These are phyloP conservation scores for Nansenia antarctica DNA, from an alignment of 2,113 vertebrate genomes.

Conservation along the genomic window DNA sequence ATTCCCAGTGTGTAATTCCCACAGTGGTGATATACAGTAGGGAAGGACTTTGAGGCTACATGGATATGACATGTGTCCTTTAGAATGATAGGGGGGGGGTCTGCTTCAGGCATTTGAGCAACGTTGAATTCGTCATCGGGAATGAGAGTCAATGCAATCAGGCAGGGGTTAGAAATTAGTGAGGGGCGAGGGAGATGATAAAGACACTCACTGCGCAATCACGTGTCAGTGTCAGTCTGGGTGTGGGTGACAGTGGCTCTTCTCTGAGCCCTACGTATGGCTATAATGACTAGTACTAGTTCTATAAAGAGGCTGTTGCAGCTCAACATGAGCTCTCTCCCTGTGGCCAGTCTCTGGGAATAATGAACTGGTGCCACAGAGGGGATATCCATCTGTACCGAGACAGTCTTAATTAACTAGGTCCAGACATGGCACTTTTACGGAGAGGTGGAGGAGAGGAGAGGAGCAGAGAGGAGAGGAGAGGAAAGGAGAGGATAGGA, in stretches of 20 bases:
- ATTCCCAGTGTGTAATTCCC: not conserved
- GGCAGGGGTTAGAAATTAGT: not conserved
- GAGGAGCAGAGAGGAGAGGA: too few species aligned
- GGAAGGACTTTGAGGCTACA: not conserved
- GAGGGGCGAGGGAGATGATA: too few species aligned
- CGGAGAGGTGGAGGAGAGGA: too few species aligned
- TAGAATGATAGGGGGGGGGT: not conserved
- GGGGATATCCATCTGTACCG: conserved; percentile 56
- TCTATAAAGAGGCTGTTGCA: not conserved
- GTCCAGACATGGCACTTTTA: conserved; percentile 46
- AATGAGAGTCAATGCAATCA: not conserved
- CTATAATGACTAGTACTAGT: not conserved
- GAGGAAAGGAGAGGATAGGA: too few species aligned
- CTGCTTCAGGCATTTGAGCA: not conserved
- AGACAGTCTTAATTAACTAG: conserved; percentile 62
- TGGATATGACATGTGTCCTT: not conserved
- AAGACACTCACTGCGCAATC: not conserved
- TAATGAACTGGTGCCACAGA: conserved; percentile 54
- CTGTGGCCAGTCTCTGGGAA: conserved; percentile 30
- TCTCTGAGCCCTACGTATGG: not conserved
- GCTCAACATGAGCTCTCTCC: not conserved
- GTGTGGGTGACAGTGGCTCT: not conserved
- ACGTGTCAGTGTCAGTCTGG: not conserved
- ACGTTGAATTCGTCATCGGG: not conserved
- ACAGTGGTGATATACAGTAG: not conserved